Conservation (phyloP, 2,888 invertebrate genomes). For the Ceriagrion tenellum region DNA sequence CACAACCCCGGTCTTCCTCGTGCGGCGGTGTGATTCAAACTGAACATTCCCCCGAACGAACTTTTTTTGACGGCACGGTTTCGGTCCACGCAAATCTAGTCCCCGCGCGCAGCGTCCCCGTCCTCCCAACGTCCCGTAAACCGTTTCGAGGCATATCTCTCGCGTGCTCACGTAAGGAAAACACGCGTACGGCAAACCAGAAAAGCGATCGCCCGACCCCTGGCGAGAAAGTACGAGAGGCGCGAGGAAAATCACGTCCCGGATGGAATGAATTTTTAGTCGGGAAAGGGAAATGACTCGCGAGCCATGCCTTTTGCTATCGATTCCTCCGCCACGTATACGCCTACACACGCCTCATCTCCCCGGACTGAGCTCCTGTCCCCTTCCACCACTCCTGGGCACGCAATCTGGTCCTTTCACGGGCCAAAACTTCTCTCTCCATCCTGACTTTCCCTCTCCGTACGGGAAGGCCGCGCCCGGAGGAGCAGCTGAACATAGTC, state of each 20-base stretch:
- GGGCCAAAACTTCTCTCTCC: neutral
- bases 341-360: neutral
- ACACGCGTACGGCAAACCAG: neutral
- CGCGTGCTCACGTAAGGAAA: neutral
- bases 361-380: neutral
- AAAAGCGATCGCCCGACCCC: neutral
- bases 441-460: neutral
- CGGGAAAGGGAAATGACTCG: neutral
- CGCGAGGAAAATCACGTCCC: neutral
- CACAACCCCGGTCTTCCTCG: neutral
- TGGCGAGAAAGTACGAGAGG: neutral
- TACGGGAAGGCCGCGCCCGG: neutral
- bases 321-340: neutral
- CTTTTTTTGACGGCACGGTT: neutral
- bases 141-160: neutral
- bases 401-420: neutral
- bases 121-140: neutral
- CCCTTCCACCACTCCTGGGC: neutral
- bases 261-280: neutral
- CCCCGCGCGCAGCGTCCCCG: slow-evolving; percentile 15
- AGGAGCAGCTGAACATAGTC: neutral
- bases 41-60: slow-evolving; percentile 2
- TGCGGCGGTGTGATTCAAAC: neutral
- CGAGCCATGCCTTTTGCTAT: neutral
- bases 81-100: neutral